Evolutionary conservation across 30 jellyfish, hydroid and myxozoan genomes (phyloP).

Genomic region (Chironex yamaguchii): DNA sequence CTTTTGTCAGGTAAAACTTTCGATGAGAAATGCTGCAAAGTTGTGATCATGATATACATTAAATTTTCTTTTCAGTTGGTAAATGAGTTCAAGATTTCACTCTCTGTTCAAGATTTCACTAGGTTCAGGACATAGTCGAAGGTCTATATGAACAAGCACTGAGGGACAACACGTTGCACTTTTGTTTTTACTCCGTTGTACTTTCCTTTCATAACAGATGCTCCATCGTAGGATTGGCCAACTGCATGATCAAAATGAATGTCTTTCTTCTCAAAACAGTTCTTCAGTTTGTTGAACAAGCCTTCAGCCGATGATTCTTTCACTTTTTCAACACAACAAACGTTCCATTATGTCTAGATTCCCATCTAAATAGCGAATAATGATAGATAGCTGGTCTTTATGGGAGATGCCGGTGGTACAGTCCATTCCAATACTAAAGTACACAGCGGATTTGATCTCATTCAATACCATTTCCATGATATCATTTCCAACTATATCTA

Average conservation of each 20-base stretch:
- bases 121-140: conserved; percentile 9
- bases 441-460: conserved; percentile 11
- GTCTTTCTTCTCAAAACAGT: conserved; percentile 18
- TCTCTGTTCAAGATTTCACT: conserved; percentile 20
- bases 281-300: conserved; percentile 11
- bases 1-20: conserved; percentile 42
- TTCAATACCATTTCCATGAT: neutral
- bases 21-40: conserved; percentile 57
- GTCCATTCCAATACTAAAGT: conserved; percentile 44
- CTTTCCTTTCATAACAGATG: neutral
- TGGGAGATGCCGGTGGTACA: conserved; percentile 37
- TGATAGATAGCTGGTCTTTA: conserved; percentile 22
- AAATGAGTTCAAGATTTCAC: conserved; percentile 40
- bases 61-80: conserved; percentile 54
- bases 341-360: conserved; percentile 31
- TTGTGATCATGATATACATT: conserved; percentile 14
- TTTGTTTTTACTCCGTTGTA: conserved; percentile 21
- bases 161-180: neutral
- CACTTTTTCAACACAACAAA: conserved; percentile 26
- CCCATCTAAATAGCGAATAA: conserved; percentile 11
- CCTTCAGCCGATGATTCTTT: conserved; percentile 25
- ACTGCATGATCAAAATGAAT: conserved; percentile 19
- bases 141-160: conserved; percentile 8
- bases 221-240: conserved; percentile 39
- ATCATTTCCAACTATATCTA: conserved; percentile 16